These are phyloP conservation scores for Autographa gamma DNA, from an alignment of 2,888 invertebrate species.

Conservation along the genomic window DNA sequence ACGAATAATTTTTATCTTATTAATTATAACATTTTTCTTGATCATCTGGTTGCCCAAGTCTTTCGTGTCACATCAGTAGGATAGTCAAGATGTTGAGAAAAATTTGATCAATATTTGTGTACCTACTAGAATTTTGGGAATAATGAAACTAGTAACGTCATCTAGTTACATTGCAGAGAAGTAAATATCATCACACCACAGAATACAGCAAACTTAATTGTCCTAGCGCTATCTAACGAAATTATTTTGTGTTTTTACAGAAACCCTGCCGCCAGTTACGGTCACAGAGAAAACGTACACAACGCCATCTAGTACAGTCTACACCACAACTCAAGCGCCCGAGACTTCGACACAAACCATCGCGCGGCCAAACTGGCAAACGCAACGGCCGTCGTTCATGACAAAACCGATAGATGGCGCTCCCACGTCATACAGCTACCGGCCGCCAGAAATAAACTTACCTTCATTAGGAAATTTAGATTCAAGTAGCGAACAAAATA, in stretches of 20 bases:
- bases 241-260: conserved; percentile 69
- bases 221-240: neutral
- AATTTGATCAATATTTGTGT: no score
- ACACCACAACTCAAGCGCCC: conserved; percentile 67
- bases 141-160: neutral
- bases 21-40: no score
- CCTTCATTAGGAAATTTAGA: conserved; percentile 84
- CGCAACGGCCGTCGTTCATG: conserved; percentile 86
- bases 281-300: conserved; percentile 78
- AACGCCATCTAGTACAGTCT: conserved; percentile 78
- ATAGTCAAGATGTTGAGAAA: no score
- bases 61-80: no score
- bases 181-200: neutral
- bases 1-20: no score
- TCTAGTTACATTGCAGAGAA: neutral
- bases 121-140: no score
- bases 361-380: conserved; percentile 78
- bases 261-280: conserved; percentile 71
- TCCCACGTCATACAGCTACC: conserved; percentile 79
- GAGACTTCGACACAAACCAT: conserved; percentile 77
- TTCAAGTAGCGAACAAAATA: conserved; percentile 87
- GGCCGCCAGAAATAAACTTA: conserved; percentile 85
- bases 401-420: conserved; percentile 88
- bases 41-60: no score
- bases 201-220: neutral